Evolutionary conservation across 2,113 vertebrate genomes (phyloP), one percentile per base, ranked within the genome.

Genomic region (Plotosus lineatus): DNA sequence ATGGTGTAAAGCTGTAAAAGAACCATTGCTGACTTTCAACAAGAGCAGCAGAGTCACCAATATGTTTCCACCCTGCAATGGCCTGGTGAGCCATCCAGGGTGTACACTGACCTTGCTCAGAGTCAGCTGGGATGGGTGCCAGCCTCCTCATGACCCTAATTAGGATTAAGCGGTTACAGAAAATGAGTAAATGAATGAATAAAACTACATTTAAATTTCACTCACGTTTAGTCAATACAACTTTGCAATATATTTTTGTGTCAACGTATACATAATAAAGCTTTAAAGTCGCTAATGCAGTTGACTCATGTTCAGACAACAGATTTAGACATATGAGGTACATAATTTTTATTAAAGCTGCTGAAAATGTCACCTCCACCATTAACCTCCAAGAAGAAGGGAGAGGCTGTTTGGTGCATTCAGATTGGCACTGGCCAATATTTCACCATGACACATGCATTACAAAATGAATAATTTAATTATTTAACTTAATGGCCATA

Each of bases 401-500:
- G 89, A 89, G 85, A 89, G 87, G 91, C 89, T 88, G 86, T 89
- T 92, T 90, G 90, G 92, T 92, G 90, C 93, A 95, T 93, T 95
- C 94, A 91, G 93, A 95, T 93, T 94, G 90, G 90, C 93, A 89
- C 63, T 89, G 90, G 89, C 91, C 91, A 92, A 95, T 97, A 94
- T 95, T 96, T 97, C 95, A 95, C 91, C 86, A 90, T 93, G 95
- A 94, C 95, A 96, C 87, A 91, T 93, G 91, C 93, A 93, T 94
- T 95, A 94, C 92, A 92, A 91, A 58, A 97, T 97, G 95, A 98
- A 98, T 98, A 98, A 99, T 97, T 98, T 97, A 81, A 97, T 91
- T 92, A 92, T 95, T 95, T 95, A 93, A 98, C 96, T 97, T 95
- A 95, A 95, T 91, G 91, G 92, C 94, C 93, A 93, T 87, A 80